Evolutionary conservation across 2,888 invertebrate genomes (phyloP).

Genomic region (Aphrophora alni): DNA sequence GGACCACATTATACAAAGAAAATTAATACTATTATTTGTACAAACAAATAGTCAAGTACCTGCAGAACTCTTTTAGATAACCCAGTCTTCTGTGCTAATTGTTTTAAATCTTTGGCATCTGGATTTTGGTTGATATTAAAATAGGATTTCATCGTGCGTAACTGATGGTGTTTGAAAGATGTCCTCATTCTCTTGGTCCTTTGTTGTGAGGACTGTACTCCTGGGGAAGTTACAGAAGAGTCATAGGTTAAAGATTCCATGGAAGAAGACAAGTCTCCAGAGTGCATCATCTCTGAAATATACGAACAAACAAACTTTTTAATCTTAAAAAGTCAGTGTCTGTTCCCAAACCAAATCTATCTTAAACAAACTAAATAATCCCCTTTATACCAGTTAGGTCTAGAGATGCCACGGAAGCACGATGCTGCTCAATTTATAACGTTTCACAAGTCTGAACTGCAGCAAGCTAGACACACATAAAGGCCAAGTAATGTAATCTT

Average conservation of each 20-base stretch:
- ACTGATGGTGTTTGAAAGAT: conserved; percentile 98
- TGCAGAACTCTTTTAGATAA: conserved; percentile 97
- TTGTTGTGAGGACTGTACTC: conserved; percentile 47
- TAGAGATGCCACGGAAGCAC: no score
- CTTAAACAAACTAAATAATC: no score
- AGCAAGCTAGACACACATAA: no score
- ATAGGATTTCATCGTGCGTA: conserved; percentile 98
- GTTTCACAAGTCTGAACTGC: no score
- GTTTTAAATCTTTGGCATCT: conserved; percentile 98
- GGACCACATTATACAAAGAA: no score
- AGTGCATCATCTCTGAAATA: conserved; percentile 73
- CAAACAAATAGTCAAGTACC: no score
- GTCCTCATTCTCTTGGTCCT: conserved; percentile 97
- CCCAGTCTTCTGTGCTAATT: conserved; percentile 97
- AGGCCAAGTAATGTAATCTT: no score
- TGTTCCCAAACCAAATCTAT: no score
- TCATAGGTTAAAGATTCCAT: conserved; percentile 79
- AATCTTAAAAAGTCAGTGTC: not conserved
- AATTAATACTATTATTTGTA: no score
- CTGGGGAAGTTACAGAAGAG: conserved; percentile 50
- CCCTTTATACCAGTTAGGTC: no score
- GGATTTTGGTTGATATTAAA: conserved; percentile 99
- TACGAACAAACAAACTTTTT: no score
- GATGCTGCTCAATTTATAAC: no score
- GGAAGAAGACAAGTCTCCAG: conserved; percentile 75